These are phyloP conservation scores for Pluvialis apricaria DNA, from an alignment of 2,113 vertebrate species.

Conservation along the genomic window DNA sequence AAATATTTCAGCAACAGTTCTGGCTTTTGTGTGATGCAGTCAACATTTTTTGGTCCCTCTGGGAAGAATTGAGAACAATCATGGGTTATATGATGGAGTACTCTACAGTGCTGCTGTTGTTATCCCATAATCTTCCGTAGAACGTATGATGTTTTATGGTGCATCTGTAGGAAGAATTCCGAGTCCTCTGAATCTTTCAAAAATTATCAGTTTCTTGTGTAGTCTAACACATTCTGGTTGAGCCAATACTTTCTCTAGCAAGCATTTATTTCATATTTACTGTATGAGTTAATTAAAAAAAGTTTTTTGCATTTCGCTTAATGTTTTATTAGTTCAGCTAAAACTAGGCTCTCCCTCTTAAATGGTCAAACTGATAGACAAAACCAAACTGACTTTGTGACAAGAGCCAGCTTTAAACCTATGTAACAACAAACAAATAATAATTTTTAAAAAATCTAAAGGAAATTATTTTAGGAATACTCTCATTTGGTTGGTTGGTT, in stretches of 20 bases:
- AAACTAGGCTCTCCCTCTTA: neutral
- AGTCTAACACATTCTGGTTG: neutral
- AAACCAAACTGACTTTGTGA: neutral
- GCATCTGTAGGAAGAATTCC: neutral
- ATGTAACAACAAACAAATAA: neutral
- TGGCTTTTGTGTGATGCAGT: neutral
- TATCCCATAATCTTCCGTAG: accelerated
- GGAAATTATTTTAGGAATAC: neutral
- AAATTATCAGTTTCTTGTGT: neutral
- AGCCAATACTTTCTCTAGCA: neutral
- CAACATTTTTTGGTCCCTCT: neutral
- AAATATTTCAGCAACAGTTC: neutral
- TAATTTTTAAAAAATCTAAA: neutral
- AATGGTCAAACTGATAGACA: neutral
- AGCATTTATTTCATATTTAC: neutral
- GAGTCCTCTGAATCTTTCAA: neutral
- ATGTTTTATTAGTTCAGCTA: neutral
- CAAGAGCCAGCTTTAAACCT: neutral
- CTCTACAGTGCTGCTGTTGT: neutral
- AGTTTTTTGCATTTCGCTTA: neutral
- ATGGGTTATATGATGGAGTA: neutral
- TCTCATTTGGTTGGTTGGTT: neutral
- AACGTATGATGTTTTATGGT: neutral
- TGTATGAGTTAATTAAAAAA: neutral
- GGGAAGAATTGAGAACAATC: neutral